A percentile compares a stretch with the other conserved stretches of the same genome.
Conservation (phyloP, 2,113 vertebrate genomes). For the Chrysochloris asiatica region DNA sequence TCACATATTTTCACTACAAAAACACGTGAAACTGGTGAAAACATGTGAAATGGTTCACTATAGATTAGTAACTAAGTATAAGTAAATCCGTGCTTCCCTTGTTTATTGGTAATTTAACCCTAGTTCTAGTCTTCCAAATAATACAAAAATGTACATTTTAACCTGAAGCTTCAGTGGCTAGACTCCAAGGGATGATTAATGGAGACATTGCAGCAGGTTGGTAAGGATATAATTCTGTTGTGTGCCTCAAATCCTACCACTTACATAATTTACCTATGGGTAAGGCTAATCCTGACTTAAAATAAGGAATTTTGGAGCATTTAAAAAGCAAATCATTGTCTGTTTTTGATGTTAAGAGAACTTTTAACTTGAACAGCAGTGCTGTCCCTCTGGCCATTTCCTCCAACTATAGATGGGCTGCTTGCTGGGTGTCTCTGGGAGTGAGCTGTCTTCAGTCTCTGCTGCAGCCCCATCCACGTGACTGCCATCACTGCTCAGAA, state of each 20-base stretch:
- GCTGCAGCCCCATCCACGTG: rapidly evolving
- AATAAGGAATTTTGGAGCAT: slow-evolving; percentile 22
- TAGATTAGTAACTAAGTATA: too few species aligned
- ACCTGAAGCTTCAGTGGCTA: background rate
- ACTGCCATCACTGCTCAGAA: background rate
- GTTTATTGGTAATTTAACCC: too few species aligned
- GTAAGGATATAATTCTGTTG: background rate
- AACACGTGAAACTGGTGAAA: too few species aligned
- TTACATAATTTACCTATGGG: background rate
- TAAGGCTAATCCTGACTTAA: slow-evolving; percentile 1
- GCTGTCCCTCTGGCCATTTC: background rate
- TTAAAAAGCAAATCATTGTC: slow-evolving; percentile 3
- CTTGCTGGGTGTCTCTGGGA: background rate
- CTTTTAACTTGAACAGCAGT: background rate
- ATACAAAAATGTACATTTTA: slow-evolving; percentile 52
- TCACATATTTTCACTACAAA: too few species aligned
- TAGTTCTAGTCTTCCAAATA: background rate
- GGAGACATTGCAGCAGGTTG: background rate
- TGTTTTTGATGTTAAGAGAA: slow-evolving; percentile 24
- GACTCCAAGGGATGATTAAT: background rate
- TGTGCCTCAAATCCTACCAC: background rate
- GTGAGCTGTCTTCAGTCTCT: background rate
- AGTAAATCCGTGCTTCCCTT: too few species aligned
- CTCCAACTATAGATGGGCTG: background rate
- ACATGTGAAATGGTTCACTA: too few species aligned